A percentile compares a stretch with the other conserved stretches of the same genome.
Conservation (phyloP, 2,113 vertebrate genomes). For the Cyprinodon variegatus region DNA sequence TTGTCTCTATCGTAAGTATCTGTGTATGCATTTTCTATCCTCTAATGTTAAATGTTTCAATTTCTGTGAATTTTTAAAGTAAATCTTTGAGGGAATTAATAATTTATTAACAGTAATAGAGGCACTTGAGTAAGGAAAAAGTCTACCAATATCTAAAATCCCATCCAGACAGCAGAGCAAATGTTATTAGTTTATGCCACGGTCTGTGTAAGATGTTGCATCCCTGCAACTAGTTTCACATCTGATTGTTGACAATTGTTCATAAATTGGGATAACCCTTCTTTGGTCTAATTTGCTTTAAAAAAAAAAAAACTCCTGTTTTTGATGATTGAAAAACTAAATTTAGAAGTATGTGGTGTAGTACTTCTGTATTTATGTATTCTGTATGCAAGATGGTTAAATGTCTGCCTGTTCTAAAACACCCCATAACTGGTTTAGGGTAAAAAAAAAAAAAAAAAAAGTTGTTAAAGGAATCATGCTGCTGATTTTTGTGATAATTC, state of each 20-base stretch:
- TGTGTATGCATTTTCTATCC: not conserved
- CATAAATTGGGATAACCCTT: constrained; percentile 15
- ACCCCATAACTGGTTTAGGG: constrained; percentile 3
- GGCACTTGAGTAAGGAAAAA: constrained; percentile 25
- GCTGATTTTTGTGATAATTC: not conserved
- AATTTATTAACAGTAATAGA: constrained; percentile 18
- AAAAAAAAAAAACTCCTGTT: not conserved
- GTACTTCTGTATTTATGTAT: not conserved
- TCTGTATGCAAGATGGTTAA: constrained; percentile 20
- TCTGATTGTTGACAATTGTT: constrained; percentile 34
- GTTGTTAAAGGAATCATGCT: constrained; percentile 22
- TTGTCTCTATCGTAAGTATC: constrained; percentile 89
- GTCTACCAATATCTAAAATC: constrained; percentile 49
- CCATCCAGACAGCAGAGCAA: constrained; percentile 44
- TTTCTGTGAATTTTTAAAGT: not conserved
- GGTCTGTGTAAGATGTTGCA: constrained; percentile 32
- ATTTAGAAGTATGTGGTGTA: not conserved
- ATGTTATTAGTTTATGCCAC: constrained; percentile 55
- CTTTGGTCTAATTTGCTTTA: constrained; percentile 16
- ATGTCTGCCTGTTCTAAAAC: constrained; percentile 4
- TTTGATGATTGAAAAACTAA: not conserved
- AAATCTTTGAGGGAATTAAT: constrained; percentile 17
- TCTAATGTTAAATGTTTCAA: not conserved
- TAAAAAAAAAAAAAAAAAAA: constrained; percentile 4
- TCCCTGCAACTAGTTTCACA: constrained; percentile 26